phyloP scores from a whole-genome alignment of 2,888 invertebrate species.

The Diarsia mendica region DNA sequence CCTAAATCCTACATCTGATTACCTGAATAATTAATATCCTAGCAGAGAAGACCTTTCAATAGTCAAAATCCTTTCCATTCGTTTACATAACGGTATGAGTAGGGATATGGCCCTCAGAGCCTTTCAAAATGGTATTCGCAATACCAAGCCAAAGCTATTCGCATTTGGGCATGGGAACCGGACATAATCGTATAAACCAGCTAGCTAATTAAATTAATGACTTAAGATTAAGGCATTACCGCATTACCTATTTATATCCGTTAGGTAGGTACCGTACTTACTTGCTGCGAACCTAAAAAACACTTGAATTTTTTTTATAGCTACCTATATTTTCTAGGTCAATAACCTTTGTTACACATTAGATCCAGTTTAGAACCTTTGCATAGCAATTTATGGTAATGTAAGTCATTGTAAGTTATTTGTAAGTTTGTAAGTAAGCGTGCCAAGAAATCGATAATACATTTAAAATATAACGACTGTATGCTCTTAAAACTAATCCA shows the following conservation, averaged over 20 bases:
- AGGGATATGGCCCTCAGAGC: neutral
- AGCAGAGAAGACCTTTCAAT: neutral
- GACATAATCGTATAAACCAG: neutral
- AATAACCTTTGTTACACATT: constrained; percentile 75
- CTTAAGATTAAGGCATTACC: neutral
- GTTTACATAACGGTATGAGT: neutral
- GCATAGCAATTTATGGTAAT: constrained; percentile 74
- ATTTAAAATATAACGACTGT: constrained; percentile 1
- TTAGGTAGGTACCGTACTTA: constrained; percentile 14
- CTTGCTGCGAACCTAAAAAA: constrained; percentile 6
- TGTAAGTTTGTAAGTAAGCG: constrained; percentile 56
- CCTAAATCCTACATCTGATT: neutral
- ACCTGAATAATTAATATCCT: neutral
- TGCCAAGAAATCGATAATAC: constrained; percentile 63
- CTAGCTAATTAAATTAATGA: neutral
- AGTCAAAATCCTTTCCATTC: constrained; percentile 7
- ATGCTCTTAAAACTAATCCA: constrained; percentile 67
- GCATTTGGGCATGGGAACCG: neutral
- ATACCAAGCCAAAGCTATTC: neutral
- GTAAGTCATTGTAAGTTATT: constrained; percentile 36
- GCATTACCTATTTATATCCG: neutral
- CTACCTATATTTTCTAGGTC: constrained; percentile 69
- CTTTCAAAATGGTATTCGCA: constrained; percentile 10
- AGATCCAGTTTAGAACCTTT: constrained; percentile 75
- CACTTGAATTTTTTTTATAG: constrained; percentile 23